Evolutionary conservation across 2,797 vertebrate species (phyloP).

Genomic region (Falco naumanni): DNA sequence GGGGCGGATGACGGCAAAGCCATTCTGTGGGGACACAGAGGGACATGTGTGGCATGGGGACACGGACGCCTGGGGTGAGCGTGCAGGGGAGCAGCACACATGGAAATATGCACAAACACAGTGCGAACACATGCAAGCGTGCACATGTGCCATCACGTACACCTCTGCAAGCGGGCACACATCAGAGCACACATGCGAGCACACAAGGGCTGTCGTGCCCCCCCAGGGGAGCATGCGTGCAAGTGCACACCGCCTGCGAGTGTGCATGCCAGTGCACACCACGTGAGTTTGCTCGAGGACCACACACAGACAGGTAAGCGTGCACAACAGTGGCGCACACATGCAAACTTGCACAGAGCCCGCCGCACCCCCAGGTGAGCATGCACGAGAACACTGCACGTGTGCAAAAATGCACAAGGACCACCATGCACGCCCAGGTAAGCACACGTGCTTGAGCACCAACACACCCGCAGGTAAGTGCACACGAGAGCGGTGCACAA

Average conservation of each 20-base stretch:
- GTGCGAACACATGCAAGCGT: rapidly evolving
- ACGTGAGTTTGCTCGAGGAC: not conserved
- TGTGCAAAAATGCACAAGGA: too few relatives aligned
- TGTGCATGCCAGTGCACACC: too few relatives aligned
- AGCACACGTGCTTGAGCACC: not conserved
- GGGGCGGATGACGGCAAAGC: slow-evolving; percentile 81
- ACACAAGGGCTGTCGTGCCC: rapidly evolving
- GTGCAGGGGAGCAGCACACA: not conserved
- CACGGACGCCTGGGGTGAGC: not conserved
- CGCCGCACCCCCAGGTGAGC: not conserved
- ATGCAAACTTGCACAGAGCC: not conserved
- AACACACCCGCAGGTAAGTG: rapidly evolving
- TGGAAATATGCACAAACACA: rapidly evolving
- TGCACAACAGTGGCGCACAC: rapidly evolving
- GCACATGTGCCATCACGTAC: not conserved
- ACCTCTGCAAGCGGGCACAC: rapidly evolving
- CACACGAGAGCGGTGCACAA: rapidly evolving
- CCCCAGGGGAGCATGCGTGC: not conserved
- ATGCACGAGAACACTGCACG: rapidly evolving
- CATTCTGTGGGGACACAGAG: slow-evolving; percentile 70
- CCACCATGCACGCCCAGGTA: too few relatives aligned
- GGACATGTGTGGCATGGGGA: not conserved
- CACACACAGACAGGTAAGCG: too few relatives aligned
- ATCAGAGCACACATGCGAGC: rapidly evolving
- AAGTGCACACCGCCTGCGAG: too few relatives aligned